Conservation (phyloP, 2,888 invertebrate genomes). For the Argyra leucocephala region DNA sequence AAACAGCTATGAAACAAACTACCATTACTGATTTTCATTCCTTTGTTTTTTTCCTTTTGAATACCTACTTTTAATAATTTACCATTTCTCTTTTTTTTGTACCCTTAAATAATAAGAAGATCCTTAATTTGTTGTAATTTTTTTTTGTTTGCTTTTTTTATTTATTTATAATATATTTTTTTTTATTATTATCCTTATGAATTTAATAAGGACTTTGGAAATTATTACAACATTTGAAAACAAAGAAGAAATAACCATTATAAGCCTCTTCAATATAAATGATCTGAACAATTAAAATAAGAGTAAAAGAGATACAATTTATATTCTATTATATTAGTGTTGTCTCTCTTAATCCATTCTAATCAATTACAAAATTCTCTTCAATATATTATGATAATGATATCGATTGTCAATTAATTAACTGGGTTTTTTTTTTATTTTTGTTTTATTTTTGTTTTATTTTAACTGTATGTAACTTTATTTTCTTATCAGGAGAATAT, state of each 20-base stretch:
- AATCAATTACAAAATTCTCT: neutral
- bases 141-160: too few relatives aligned
- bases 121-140: too few relatives aligned
- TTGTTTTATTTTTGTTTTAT: neutral
- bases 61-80: too few relatives aligned
- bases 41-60: too few relatives aligned
- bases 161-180: too few relatives aligned
- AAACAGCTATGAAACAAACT: too few relatives aligned
- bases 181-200: neutral
- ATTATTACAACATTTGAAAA: neutral
- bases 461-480: too few relatives aligned
- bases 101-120: too few relatives aligned
- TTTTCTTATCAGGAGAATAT: too few relatives aligned
- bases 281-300: too few relatives aligned
- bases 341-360: constrained; percentile 6
- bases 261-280: neutral
- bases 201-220: neutral
- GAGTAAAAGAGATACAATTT: neutral
- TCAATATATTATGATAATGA: neutral
- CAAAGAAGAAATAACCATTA: neutral
- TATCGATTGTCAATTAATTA: constrained; percentile 4
- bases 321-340: neutral
- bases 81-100: too few relatives aligned
- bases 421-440: neutral
- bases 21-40: too few relatives aligned